A percentile compares a stretch with the other conserved stretches of the same genome.
phyloP scores from a whole-genome alignment of 2,797 vertebrate genomes.

The Phoxinus dragarum region DNA sequence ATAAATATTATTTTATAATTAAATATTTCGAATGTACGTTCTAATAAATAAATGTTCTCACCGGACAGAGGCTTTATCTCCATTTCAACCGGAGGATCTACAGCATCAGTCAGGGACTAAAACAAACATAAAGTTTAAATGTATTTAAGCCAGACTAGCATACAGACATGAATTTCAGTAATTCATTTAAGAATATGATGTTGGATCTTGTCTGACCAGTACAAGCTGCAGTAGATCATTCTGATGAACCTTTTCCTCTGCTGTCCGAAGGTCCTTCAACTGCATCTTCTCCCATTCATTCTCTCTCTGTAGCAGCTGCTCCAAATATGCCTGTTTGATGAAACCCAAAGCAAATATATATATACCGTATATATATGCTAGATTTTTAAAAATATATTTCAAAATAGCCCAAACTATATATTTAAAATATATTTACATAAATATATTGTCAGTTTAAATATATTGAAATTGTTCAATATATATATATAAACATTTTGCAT shows the following conservation, averaged over 20 bases:
- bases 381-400: not conserved
- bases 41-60: slow-evolving; percentile 44
- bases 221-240: slow-evolving; percentile 78
- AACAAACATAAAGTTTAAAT: not conserved
- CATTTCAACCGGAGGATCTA: slow-evolving; percentile 62
- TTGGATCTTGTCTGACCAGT: slow-evolving; percentile 67
- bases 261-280: slow-evolving; percentile 82
- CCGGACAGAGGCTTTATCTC: slow-evolving; percentile 59
- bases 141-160: not conserved
- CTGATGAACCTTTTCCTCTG: slow-evolving; percentile 77
- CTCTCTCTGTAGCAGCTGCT: slow-evolving; percentile 82
- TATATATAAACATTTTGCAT: not conserved
- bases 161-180: not conserved
- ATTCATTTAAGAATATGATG: not conserved
- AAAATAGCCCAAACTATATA: not conserved
- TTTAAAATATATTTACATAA: not conserved
- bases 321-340: slow-evolving; percentile 83
- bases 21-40: not conserved
- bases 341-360: slow-evolving; percentile 32
- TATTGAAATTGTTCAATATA: not conserved
- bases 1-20: not conserved
- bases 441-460: not conserved
- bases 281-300: slow-evolving; percentile 76
- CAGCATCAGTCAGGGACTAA: slow-evolving; percentile 80
- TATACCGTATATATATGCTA: not conserved